Evolutionary conservation across 2,888 invertebrate genomes (phyloP), one percentile per base, ranked within the genome.

Genomic region (Dynastes tityus): DNA sequence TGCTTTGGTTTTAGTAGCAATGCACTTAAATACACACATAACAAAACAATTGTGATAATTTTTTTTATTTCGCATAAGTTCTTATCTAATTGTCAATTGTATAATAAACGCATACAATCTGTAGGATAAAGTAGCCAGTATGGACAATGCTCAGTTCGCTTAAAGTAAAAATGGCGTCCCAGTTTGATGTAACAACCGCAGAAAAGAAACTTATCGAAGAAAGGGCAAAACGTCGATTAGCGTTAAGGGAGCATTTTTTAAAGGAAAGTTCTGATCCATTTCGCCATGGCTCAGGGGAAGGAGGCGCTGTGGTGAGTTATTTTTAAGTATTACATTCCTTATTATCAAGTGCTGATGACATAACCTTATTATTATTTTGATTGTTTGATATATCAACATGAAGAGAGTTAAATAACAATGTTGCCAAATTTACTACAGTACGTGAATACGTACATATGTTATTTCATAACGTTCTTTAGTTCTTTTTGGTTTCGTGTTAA

Each of bases 201-300:
- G 87, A 92, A 81, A 87, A 89, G 79, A 90, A 91, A 84, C 84
- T 92, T 71, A 87, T 93, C 37, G 90, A 91, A 86, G 91, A 92
- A 86, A 92, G 93, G 85, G 91, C 93, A 5, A 89, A 91, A 81
- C 89, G 92, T 83, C 91, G 94, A 81, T 88, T 90, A 75, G 88
- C 87, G 53, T 87, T 94, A 82, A 91, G 96, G 81, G 89, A 90
- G n/a, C 92, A 95, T 85, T 97, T 93, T 87, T 86, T 94, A 29
- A 95, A 94, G 87, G 91, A 94, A 85, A 88, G 89, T 37, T 90
- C 92, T 0, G 94, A 96, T 88, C 97, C 97, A 1, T 91, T 91
- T 86, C 91, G 92, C 85, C 93, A 94, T 90, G 92, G 92, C 13
- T 88, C 90, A 0, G 90, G 90, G 13, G 92, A 93, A 87, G 93